phyloP scores from a whole-genome alignment of 30 jellyfish, hydroid and myxozoan species.

The Aurelia aurita region DNA sequence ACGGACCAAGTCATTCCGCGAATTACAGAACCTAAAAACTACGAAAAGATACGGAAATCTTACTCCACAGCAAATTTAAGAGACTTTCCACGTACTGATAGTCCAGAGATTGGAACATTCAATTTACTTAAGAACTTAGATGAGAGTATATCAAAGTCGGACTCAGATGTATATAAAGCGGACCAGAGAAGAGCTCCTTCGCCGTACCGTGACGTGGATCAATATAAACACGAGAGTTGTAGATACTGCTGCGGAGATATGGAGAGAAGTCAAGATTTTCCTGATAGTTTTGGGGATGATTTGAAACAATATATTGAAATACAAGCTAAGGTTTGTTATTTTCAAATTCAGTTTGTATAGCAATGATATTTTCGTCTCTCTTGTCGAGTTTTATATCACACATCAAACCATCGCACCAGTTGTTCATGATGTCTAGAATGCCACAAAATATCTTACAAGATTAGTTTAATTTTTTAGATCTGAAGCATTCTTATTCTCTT shows the following conservation, averaged over 20 bases:
- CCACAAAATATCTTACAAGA: too few species aligned
- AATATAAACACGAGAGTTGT: slow-evolving; percentile 49
- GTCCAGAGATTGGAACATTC: slow-evolving; percentile 9
- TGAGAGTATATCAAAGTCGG: slow-evolving; percentile 51
- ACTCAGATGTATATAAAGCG: slow-evolving; percentile 26
- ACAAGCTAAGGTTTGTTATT: slow-evolving; percentile 87
- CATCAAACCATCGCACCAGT: too few species aligned
- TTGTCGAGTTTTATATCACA: too few species aligned
- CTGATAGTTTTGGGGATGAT: slow-evolving; percentile 64
- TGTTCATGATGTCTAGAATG: too few species aligned
- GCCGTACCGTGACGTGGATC: slow-evolving; percentile 32
- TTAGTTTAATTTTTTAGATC: too few species aligned
- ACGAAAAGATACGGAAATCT: slow-evolving; percentile 2
- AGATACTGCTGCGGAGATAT: slow-evolving; percentile 64
- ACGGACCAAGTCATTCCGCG: too few species aligned
- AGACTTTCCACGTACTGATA: slow-evolving; percentile 5
- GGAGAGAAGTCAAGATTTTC: slow-evolving; percentile 36
- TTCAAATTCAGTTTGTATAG: not conserved
- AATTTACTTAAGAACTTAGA: slow-evolving; percentile 33
- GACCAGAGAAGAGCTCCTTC: slow-evolving; percentile 8
- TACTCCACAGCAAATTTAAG: slow-evolving; percentile 32
- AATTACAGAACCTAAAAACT: too few species aligned
- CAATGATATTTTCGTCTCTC: too few species aligned
- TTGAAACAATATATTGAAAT: slow-evolving; percentile 72
- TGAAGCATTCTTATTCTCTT: too few species aligned